Evolutionary conservation across 92 coral and sea anemone genomes (phyloP), one percentile per base, ranked within the genome.

Genomic region (Epizoanthus scotinus): DNA sequence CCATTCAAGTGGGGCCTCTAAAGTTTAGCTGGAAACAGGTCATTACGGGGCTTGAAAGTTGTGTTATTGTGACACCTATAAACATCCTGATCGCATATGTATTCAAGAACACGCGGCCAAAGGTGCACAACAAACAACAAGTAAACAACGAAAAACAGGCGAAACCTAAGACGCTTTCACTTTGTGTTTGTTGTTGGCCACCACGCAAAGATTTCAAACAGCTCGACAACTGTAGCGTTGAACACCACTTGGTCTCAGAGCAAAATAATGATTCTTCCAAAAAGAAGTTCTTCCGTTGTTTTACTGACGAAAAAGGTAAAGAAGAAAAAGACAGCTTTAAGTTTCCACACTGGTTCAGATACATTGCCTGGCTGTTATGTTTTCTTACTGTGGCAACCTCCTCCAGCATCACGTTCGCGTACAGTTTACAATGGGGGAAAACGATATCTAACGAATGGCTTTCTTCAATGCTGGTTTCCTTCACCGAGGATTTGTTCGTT

Each of bases 381-480:
- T 83, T 92, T 27, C 75, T 79, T 10, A 82, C 91, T 0, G 80
- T 92, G 0, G 80, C 88, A 26, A 86, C 83, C n/a, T 94, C 97
- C 1, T 83, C 94, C 9, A 74, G 79, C 12, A 83, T 92, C 26
- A 94, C 97, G 0, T 94, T 94, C 55, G 87, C 86, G 59, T 94
- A 86, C 87, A 93, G 98, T 55, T 73, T 93, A 20, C 88, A 81
- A 27, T 93, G 98, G 98, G 95, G 96, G 0, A 91, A 88, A 69
- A 91, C 88, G 17, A 82, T 91, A 36, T 81, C 95, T 3, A 91
- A 93, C 27, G 93, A 91, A 31, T 93, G 98, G 98, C 86, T 93
- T 2, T 88, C 98, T 15, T 93, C 98, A 6, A 89, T 91, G 86
- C 84, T 93, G 2, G 85, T 93, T 15, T 91, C 98, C 0, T 93